phyloP scores from a whole-genome alignment of 2,113 vertebrate species.

The Thamnophis sirtalis region DNA sequence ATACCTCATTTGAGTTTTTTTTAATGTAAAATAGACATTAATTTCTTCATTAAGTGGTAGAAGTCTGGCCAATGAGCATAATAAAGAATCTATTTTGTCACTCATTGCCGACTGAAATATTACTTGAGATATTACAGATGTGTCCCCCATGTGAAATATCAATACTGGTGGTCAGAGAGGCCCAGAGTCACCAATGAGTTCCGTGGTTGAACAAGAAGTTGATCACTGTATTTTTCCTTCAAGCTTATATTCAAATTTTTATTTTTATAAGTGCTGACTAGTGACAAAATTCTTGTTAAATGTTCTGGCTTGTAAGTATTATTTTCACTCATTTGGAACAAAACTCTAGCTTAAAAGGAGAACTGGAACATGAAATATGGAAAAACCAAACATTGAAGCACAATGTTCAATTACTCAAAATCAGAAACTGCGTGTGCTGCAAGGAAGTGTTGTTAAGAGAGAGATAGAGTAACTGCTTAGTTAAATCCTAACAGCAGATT shows the following conservation, averaged over 20 bases:
- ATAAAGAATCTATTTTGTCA: background rate
- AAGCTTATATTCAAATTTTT: background rate
- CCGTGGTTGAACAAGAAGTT: background rate
- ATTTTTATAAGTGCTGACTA: background rate
- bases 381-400: background rate
- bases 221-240: background rate
- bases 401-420: background rate
- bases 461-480: background rate
- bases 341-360: background rate
- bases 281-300: background rate
- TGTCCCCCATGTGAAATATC: background rate
- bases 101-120: background rate
- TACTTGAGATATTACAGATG: background rate
- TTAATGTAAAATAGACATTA: background rate
- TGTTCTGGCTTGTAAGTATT: background rate
- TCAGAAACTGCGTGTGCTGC: background rate
- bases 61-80: background rate
- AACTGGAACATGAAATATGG: background rate
- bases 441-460: background rate
- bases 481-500: background rate
- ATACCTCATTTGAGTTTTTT: background rate
- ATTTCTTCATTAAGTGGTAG: background rate
- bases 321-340: background rate
- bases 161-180: background rate
- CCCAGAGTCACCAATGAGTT: background rate